A percentile compares a stretch with the other conserved stretches of the same genome.
Evolutionary conservation across 2,888 invertebrate genomes (phyloP).

Genomic region (Ferrisia virgata): DNA sequence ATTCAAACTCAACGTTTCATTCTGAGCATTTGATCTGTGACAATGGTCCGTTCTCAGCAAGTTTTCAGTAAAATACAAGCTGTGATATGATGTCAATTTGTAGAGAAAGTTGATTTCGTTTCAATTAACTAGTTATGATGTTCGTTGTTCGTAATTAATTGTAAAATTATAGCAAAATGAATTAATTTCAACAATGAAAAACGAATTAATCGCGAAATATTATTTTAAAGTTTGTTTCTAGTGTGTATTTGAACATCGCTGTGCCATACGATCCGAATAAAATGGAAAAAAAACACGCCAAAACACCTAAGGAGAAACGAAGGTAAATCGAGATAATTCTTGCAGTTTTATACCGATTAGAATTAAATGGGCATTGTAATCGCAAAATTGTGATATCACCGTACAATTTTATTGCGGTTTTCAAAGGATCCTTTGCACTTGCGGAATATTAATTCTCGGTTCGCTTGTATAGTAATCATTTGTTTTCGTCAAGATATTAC

Average conservation of each 20-base stretch:
- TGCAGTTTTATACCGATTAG: not conserved
- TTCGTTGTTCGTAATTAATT: constrained; percentile 6
- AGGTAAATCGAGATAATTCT: not conserved
- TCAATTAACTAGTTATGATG: constrained; percentile 4
- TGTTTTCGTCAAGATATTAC: not conserved
- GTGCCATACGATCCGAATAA: not conserved
- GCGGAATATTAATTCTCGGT: not conserved
- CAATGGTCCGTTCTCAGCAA: not conserved
- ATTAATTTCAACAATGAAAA: not conserved
- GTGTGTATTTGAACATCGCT: not conserved
- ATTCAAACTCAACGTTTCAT: not conserved
- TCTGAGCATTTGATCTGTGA: not conserved
- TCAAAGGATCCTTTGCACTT: not conserved
- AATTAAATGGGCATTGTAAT: not conserved
- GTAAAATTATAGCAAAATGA: not conserved
- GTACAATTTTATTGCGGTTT: not conserved
- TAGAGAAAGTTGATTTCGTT: constrained; percentile 11
- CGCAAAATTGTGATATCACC: not conserved
- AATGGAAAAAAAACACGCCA: constrained; percentile 11
- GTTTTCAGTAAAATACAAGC: not conserved
- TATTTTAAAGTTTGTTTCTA: not conserved
- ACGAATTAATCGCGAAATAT: not conserved
- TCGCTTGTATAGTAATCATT: not conserved
- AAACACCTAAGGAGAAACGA: constrained; percentile 31
- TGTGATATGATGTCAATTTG: not conserved